A percentile compares a stretch with the other conserved stretches of the same genome.
phyloP scores from a whole-genome alignment of 2,888 invertebrate genomes.

The Malacosoma neustria region DNA sequence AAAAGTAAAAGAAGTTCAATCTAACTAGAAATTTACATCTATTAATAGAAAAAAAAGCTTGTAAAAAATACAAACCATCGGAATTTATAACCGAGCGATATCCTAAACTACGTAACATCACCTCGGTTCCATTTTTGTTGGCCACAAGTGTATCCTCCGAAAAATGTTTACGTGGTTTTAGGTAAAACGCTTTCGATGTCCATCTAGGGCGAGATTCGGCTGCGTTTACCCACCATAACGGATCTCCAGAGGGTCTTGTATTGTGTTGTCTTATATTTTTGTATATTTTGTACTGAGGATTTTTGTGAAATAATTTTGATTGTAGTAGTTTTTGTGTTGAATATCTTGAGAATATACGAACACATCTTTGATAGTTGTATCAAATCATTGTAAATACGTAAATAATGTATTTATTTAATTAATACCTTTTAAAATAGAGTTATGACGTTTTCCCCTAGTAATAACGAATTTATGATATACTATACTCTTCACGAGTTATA shows the following conservation, averaged over 20 bases:
- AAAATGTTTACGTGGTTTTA: slow-evolving; percentile 38
- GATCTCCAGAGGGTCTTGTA: slow-evolving; percentile 23
- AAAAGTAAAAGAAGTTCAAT: too few species aligned
- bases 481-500: too few species aligned
- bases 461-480: too few species aligned
- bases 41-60: too few species aligned
- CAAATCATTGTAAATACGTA: too few species aligned
- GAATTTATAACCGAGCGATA: not conserved
- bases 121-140: slow-evolving; percentile 10
- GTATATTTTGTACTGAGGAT: slow-evolving; percentile 13
- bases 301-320: slow-evolving; percentile 19
- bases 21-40: too few species aligned
- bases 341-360: too few species aligned
- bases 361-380: too few species aligned
- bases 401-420: too few species aligned
- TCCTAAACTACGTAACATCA: slow-evolving; percentile 1
- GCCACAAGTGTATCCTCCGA: slow-evolving; percentile 23
- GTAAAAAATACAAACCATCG: too few species aligned
- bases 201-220: slow-evolving; percentile 37
- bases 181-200: slow-evolving; percentile 45
- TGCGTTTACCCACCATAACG: slow-evolving; percentile 26
- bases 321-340: slow-evolving; percentile 15
- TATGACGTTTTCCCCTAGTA: too few species aligned
- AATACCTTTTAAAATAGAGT: too few species aligned
- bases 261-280: slow-evolving; percentile 12